Base-by-base conservation (phyloP, 1,140 invertebrate genomes). In the Drosophila ambigua region DNA sequence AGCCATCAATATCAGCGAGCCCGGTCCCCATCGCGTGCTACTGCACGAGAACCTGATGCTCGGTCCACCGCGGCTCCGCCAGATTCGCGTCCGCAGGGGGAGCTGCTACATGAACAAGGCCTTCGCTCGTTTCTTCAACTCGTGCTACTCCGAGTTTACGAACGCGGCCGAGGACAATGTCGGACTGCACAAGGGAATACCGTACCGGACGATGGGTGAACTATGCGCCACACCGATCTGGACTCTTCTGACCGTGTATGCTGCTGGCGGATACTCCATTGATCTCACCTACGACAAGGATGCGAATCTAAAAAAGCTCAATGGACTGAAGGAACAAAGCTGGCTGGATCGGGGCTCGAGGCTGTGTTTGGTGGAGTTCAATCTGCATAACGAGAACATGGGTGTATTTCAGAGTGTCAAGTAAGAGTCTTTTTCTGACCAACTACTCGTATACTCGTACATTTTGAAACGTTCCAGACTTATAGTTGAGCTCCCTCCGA, bases 341-440 rank as follows among this genome's bases (percentile, higher is more conserved):
- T 91, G 90, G 90, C 48, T 91, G 0, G 90, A 91, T 59, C 77
- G 85, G 3, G 90, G 79, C 2, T 82, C 90, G 0, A 67, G 90
- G 2, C 41, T 91, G 0, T 65, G 78, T 49, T 8, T 91, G 2
- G 13, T 91, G 1, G 90, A 91, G 50, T 91, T 91, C 9, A 88
- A 77, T 72, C 49, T 91, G 5, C 90, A 61, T 24, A 91, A 91
- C 48, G 71, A 74, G 5, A 91, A 91, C 44, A 77, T 68, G 7
- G 66, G 88, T 55, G 58, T 90, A 1, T 84, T 90, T 46, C 78
- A 84, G 16, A 91, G 78, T 31, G 57, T 66, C 9, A 91, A 91
- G 90, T 91, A 43, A 11, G 35, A 15, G 44, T n/a, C 9, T 8
- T 4, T 1, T 5, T 11, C 31, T 35, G 8, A 39, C 35, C 4